Conservation (phyloP, 2,888 invertebrate genomes). For the Gasteruption jaculator region DNA sequence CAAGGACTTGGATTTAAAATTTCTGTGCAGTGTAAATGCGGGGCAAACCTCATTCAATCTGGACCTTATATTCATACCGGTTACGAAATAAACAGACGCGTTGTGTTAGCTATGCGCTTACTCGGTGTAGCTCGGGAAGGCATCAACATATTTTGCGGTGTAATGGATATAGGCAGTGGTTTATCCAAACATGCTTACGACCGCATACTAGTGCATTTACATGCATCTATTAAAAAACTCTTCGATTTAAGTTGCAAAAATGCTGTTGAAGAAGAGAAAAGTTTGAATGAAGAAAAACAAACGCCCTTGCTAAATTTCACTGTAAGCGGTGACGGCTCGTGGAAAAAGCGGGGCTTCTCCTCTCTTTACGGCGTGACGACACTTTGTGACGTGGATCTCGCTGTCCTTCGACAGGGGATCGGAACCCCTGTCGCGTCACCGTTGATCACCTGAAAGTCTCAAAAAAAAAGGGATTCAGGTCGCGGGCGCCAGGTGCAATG, state of each 20-base stretch:
- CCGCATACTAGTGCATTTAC: conserved; percentile 3
- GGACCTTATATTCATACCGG: not conserved
- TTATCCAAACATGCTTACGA: conserved; percentile 1
- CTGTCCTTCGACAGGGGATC: no score
- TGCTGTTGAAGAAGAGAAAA: conserved; percentile 5
- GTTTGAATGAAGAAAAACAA: not conserved
- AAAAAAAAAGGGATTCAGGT: no score
- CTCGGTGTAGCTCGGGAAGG: conserved; percentile 9
- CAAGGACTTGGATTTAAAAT: conserved; percentile 6
- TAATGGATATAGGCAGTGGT: conserved; percentile 8
- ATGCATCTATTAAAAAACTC: conserved; percentile 2
- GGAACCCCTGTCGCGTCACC: no score
- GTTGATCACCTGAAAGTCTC: no score
- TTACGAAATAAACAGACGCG: conserved; percentile 7
- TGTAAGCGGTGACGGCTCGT: no score
- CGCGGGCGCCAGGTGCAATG: no score
- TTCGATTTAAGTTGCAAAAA: conserved; percentile 3
- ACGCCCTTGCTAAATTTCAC: conserved; percentile 3
- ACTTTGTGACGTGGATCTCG: no score
- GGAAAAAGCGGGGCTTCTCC: no score
- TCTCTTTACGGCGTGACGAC: no score
- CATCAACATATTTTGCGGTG: conserved; percentile 5
- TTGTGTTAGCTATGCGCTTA: conserved; percentile 8
- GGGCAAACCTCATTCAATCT: conserved; percentile 3
- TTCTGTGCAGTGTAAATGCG: not conserved